A percentile compares a stretch with the other conserved stretches of the same genome.
phyloP scores from a whole-genome alignment of 1,140 invertebrate species.

The Ostrea denselamellosa region DNA sequence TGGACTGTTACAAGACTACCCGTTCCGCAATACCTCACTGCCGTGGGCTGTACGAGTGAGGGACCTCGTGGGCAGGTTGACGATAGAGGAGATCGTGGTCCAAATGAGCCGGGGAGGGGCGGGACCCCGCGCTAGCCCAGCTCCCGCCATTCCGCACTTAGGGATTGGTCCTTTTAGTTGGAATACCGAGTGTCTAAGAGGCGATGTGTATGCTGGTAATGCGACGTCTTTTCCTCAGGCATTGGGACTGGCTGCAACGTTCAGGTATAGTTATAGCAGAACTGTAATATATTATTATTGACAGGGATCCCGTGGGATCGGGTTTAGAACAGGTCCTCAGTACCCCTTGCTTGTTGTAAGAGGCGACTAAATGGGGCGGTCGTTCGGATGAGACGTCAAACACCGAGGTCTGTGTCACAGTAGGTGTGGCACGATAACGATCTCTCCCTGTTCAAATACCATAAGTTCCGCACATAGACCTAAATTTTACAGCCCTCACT shows the following conservation, averaged over 20 bases:
- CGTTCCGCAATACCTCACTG: slow-evolving; percentile 68
- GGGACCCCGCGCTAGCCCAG: slow-evolving; percentile 66
- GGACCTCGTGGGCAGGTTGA: slow-evolving; percentile 71
- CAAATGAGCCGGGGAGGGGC: slow-evolving; percentile 74
- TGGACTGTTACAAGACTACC: slow-evolving; percentile 46
- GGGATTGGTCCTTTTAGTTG: slow-evolving; percentile 74
- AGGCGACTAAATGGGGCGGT: no score
- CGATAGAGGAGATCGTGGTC: slow-evolving; percentile 69
- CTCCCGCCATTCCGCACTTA: slow-evolving; percentile 70
- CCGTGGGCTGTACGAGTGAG: slow-evolving; percentile 68
- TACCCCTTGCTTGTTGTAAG: no score
- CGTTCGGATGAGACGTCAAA: no score
- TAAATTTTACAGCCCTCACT: no score
- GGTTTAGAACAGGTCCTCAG: no score
- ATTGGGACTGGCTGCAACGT: slow-evolving; percentile 73
- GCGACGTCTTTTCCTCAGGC: slow-evolving; percentile 75
- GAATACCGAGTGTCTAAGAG: slow-evolving; percentile 76
- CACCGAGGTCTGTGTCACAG: no score
- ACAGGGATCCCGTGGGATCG: no score
- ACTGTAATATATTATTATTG: no score
- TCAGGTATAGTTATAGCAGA: slow-evolving; percentile 63
- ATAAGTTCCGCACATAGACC: no score
- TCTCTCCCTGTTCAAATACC: no score
- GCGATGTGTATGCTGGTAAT: slow-evolving; percentile 67
- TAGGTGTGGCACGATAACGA: no score